Evolutionary conservation across 1,140 invertebrate species (phyloP).

Genomic region (Drosophila kikkawai): DNA sequence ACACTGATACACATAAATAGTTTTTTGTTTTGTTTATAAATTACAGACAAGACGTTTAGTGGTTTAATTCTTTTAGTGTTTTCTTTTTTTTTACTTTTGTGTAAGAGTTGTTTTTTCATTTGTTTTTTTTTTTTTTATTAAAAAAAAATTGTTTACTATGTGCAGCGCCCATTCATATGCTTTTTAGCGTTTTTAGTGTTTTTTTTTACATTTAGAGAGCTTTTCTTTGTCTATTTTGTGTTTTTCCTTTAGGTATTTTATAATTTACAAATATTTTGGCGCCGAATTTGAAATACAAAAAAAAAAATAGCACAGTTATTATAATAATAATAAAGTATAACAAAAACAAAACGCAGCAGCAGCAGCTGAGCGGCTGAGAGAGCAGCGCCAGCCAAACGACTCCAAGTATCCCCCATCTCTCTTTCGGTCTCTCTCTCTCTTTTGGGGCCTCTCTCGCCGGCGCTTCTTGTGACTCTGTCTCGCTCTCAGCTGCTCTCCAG

Average conservation of each 20-base stretch:
- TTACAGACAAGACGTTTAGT: constrained; percentile 79
- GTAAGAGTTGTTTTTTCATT: constrained; percentile 3
- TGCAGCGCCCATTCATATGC: constrained; percentile 71
- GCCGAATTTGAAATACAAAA: constrained; percentile 62
- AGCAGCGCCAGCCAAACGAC: constrained; percentile 18
- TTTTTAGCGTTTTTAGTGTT: constrained; percentile 20
- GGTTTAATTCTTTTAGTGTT: constrained; percentile 43
- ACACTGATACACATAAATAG: constrained; percentile 68
- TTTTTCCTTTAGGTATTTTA: constrained; percentile 51
- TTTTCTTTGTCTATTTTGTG: constrained; percentile 48
- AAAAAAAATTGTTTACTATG: constrained; percentile 72
- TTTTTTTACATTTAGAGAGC: constrained; percentile 69
- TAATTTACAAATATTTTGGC: constrained; percentile 81
- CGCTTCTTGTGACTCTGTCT: constrained; percentile 16
- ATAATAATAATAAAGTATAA: constrained; percentile 71
- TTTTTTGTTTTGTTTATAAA: constrained; percentile 60
- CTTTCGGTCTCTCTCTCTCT: not conserved
- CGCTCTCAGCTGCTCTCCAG: constrained; percentile 30
- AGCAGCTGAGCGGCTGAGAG: constrained; percentile 18
- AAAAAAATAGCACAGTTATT: constrained; percentile 58
- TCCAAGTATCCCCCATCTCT: not conserved
- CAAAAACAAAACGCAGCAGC: constrained; percentile 52
- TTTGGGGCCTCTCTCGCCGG: not conserved
- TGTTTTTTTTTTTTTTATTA: constrained; percentile 15
- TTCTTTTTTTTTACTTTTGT: constrained; percentile 21